A percentile compares a stretch with the other conserved stretches of the same genome.
Evolutionary conservation across 2,797 vertebrate species (phyloP).

Genomic region (Spheniscus humboldti): DNA sequence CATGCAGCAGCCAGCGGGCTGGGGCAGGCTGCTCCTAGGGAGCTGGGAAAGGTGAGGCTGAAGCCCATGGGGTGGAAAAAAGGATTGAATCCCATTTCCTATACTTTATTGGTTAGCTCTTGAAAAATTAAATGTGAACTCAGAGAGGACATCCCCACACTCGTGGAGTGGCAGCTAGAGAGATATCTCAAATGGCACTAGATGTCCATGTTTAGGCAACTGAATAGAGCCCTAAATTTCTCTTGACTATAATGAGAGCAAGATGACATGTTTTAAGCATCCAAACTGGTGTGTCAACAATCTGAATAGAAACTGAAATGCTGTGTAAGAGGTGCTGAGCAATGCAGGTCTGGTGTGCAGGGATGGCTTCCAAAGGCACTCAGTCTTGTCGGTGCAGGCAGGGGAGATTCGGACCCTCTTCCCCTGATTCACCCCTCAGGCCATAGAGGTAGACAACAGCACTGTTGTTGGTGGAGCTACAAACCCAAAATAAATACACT

Average conservation of each 20-base stretch:
- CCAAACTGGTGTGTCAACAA: background rate
- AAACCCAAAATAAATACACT: background rate
- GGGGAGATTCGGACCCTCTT: rapidly evolving
- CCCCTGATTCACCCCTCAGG: background rate
- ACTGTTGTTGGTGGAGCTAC: background rate
- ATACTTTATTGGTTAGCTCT: background rate
- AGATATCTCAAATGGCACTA: background rate
- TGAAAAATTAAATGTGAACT: background rate
- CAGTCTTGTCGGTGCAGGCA: rapidly evolving
- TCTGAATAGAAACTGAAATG: background rate
- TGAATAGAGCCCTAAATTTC: background rate
- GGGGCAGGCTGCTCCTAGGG: background rate
- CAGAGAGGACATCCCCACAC: background rate
- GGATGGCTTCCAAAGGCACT: background rate
- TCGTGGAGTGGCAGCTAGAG: background rate
- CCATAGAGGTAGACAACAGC: background rate
- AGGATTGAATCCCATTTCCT: background rate
- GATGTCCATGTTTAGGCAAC: background rate
- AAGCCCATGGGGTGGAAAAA: background rate
- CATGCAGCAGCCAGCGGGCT: rapidly evolving
- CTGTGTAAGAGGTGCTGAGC: background rate
- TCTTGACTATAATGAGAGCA: background rate
- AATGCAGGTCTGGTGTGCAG: background rate
- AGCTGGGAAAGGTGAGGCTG: background rate
- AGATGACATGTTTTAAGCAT: background rate